These are phyloP conservation scores for Lycaon pictus DNA, from an alignment of 2,113 vertebrate species.

Conservation along the genomic window DNA sequence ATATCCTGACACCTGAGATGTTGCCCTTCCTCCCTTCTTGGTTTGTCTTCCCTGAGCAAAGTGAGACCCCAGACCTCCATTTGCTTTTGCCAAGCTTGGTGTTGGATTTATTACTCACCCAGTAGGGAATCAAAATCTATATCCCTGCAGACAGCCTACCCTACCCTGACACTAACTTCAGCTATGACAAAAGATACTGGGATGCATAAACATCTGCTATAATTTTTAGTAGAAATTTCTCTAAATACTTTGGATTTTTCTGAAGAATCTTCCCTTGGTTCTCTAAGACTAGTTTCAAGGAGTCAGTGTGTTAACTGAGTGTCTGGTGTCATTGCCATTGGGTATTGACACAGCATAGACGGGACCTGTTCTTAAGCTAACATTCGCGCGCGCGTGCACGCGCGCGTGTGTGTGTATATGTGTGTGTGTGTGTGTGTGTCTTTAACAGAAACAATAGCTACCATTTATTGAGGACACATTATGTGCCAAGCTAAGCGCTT, in stretches of 20 bases:
- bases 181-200: not conserved
- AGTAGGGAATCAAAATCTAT: not conserved
- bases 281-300: not conserved
- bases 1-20: not conserved
- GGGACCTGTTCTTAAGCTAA: not conserved
- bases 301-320: not conserved
- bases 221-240: not conserved
- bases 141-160: not conserved
- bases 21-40: not conserved
- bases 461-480: not conserved
- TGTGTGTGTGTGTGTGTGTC: accelerated
- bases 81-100: not conserved
- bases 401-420: not conserved
- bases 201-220: not conserved
- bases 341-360: not conserved
- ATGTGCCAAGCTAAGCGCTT: not conserved
- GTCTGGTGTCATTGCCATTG: not conserved
- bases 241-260: not conserved
- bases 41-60: not conserved
- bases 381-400: no score
- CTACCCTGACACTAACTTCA: not conserved
- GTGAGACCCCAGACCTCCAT: no score
- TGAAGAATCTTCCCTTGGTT: not conserved
- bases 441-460: not conserved
- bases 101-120: not conserved